phyloP scores from a whole-genome alignment of 2,888 invertebrate species.

The Beris chalybata region DNA sequence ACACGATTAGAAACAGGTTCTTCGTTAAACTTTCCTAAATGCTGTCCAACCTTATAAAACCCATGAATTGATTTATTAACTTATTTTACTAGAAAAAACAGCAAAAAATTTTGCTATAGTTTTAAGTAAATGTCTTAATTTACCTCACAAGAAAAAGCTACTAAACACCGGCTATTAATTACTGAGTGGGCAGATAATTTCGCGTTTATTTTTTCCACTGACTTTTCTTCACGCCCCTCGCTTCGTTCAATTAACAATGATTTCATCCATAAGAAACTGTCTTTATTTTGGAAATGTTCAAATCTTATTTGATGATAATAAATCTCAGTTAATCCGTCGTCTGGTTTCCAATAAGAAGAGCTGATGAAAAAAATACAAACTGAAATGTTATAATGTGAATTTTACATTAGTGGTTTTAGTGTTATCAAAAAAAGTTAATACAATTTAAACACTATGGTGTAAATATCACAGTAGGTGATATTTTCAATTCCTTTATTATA shows the following conservation, averaged over 20 bases:
- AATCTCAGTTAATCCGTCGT: constrained; percentile 26
- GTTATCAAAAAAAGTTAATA: constrained; percentile 10
- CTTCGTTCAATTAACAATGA: neutral
- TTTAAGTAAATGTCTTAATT: constrained; percentile 22
- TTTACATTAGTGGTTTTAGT: constrained; percentile 13
- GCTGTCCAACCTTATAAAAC: no score
- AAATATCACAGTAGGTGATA: constrained; percentile 30
- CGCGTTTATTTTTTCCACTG: neutral
- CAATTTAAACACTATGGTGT: constrained; percentile 19
- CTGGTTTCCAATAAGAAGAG: constrained; percentile 5
- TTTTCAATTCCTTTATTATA: constrained; percentile 13
- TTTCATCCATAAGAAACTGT: neutral
- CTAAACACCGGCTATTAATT: constrained; percentile 26
- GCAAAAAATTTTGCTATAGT: neutral
- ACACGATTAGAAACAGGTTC: no score
- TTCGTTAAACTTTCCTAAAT: no score
- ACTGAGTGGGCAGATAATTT: constrained; percentile 17
- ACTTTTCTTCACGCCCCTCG: neutral
- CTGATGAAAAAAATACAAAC: neutral
- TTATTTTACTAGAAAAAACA: neutral
- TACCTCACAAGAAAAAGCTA: constrained; percentile 5
- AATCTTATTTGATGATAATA: constrained; percentile 13
- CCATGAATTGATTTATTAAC: constrained; percentile 20
- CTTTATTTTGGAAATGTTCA: neutral
- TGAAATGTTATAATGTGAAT: constrained; percentile 12